Conservation (phyloP, 2,113 vertebrate genomes). For the Chloebia gouldiae region DNA sequence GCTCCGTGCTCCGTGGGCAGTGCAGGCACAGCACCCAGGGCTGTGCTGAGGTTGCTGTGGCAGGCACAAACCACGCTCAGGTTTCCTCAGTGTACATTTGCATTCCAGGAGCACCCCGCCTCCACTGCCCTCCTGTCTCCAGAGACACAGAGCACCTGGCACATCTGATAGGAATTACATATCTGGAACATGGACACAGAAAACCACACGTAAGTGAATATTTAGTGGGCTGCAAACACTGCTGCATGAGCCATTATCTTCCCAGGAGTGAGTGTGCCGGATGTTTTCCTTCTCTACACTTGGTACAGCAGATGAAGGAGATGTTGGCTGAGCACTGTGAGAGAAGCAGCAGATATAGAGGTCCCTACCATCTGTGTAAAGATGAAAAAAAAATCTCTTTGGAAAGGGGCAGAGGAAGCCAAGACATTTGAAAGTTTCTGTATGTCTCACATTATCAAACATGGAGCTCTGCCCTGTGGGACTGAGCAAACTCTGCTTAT, state of each 20-base stretch:
- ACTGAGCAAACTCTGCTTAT: neutral
- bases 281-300: neutral
- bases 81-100: neutral
- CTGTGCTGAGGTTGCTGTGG: neutral
- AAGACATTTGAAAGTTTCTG: neutral
- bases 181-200: neutral
- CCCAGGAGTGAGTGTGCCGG: neutral
- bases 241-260: neutral
- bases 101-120: neutral
- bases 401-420: neutral
- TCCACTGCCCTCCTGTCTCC: neutral
- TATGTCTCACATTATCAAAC: neutral
- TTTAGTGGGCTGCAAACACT: neutral
- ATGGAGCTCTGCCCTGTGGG: neutral
- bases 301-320: neutral
- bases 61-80: neutral
- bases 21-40: neutral
- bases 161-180: neutral
- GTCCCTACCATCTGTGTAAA: neutral
- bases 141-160: neutral
- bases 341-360: neutral
- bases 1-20: fast-evolving
- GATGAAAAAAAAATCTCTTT: neutral
- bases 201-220: neutral
- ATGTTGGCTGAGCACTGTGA: neutral